Conservation (phyloP, 2,797 vertebrate genomes). For the Amblyopsis hoosieri region DNA sequence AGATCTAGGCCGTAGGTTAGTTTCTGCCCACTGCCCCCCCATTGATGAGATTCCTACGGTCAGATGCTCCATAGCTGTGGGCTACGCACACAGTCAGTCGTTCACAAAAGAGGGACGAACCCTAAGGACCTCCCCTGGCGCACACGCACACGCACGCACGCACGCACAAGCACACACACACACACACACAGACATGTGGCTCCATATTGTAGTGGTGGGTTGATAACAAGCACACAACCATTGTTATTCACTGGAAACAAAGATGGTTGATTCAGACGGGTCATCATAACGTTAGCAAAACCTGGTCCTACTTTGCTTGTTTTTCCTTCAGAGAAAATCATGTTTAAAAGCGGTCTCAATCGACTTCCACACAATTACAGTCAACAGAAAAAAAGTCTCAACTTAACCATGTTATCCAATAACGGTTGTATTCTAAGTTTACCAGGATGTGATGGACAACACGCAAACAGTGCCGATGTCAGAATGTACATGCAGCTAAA, state of each 20-base stretch:
- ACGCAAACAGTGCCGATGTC: constrained; percentile 1
- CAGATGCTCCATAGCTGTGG: constrained; percentile 37
- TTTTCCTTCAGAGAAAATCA: background rate
- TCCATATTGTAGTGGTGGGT: constrained; percentile 3
- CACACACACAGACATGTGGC: constrained; percentile 11
- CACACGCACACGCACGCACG: background rate
- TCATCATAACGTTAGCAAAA: background rate
- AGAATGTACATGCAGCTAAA: constrained; percentile 13
- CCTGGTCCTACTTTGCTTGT: background rate
- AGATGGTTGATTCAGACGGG: background rate
- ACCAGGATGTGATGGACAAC: background rate
- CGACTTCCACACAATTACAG: constrained; percentile 11
- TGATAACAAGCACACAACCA: constrained; percentile 31
- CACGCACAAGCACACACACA: background rate
- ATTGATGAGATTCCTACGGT: constrained; percentile 50
- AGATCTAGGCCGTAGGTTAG: constrained; percentile 41
- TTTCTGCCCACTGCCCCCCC: constrained; percentile 37
- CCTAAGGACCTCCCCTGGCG: background rate
- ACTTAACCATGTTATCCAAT: no score
- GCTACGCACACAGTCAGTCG: constrained; percentile 20
- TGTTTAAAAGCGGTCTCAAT: background rate
- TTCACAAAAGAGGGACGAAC: background rate
- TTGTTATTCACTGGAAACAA: constrained; percentile 25
- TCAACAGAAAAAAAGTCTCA: background rate
- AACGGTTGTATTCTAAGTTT: no score